phyloP scores from a whole-genome alignment of 2,113 vertebrate genomes.

The Podarcis cretensis region DNA sequence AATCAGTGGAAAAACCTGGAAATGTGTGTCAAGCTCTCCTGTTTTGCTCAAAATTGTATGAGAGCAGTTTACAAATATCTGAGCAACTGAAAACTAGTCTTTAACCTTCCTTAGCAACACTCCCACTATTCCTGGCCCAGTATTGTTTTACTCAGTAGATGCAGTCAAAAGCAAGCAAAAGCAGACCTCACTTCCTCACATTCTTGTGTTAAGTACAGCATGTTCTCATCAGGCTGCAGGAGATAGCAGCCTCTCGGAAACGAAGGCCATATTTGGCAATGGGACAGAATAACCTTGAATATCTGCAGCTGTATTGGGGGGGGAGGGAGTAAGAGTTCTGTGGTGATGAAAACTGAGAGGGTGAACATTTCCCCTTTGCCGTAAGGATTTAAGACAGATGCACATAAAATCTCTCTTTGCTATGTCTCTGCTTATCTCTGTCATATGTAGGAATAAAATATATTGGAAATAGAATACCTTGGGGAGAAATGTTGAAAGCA shows the following conservation, averaged over 20 bases:
- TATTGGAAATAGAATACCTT: neutral
- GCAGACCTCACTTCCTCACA: neutral
- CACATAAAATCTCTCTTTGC: neutral
- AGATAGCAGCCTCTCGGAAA: neutral
- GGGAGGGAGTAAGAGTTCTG: neutral
- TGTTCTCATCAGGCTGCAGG: slow-evolving; percentile 16
- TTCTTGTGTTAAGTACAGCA: neutral
- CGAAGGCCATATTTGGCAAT: slow-evolving; percentile 13
- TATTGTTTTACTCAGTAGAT: neutral
- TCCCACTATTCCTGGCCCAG: neutral
- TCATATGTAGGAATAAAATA: neutral
- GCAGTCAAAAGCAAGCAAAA: neutral
- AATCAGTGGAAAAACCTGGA: neutral
- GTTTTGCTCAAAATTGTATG: neutral
- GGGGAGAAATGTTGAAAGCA: slow-evolving; percentile 14
- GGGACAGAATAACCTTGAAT: neutral
- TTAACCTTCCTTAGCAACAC: neutral
- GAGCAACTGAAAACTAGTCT: slow-evolving; percentile 19
- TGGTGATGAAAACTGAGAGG: neutral
- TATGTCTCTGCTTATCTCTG: neutral
- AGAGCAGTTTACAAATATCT: neutral
- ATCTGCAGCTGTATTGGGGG: neutral
- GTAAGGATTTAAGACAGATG: slow-evolving; percentile 8
- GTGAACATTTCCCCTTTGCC: neutral
- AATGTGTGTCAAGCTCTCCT: too few relatives aligned